Conservation (phyloP, 2,113 vertebrate species). For the Sturnus vulgaris region DNA sequence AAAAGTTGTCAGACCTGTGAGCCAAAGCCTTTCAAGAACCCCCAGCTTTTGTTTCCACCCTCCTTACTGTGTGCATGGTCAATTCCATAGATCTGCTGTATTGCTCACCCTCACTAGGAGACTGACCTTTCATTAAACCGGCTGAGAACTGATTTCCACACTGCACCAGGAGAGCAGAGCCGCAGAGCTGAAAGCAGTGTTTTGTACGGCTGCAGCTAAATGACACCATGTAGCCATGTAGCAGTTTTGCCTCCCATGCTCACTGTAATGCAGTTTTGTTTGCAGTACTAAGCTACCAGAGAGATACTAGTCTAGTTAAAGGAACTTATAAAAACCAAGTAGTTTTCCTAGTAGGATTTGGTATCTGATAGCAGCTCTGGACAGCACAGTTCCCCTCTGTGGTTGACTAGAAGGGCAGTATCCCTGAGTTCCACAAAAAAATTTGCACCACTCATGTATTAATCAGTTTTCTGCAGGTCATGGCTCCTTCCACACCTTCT, state of each 20-base stretch:
- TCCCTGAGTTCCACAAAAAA: background rate
- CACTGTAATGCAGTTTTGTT: background rate
- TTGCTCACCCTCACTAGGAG: background rate
- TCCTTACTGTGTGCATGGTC: background rate
- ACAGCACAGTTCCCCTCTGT: background rate
- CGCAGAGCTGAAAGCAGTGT: background rate
- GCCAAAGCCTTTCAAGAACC: background rate
- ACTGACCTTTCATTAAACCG: background rate
- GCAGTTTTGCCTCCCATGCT: background rate
- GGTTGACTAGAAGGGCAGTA: background rate
- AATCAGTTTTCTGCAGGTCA: background rate
- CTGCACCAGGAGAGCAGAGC: background rate
- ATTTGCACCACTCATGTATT: background rate
- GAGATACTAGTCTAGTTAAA: background rate
- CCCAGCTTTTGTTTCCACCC: background rate
- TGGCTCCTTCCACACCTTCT: conserved; percentile 12
- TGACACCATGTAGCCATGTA: background rate
- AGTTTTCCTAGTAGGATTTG: background rate
- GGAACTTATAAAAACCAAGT: background rate
- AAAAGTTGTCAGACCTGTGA: background rate
- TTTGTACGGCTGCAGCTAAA: background rate
- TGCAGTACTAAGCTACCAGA: background rate
- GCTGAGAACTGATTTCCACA: background rate
- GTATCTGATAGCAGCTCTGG: background rate
- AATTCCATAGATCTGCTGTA: background rate